Base-by-base conservation (phyloP, 2,888 invertebrate genomes). In the Tachina fera region DNA sequence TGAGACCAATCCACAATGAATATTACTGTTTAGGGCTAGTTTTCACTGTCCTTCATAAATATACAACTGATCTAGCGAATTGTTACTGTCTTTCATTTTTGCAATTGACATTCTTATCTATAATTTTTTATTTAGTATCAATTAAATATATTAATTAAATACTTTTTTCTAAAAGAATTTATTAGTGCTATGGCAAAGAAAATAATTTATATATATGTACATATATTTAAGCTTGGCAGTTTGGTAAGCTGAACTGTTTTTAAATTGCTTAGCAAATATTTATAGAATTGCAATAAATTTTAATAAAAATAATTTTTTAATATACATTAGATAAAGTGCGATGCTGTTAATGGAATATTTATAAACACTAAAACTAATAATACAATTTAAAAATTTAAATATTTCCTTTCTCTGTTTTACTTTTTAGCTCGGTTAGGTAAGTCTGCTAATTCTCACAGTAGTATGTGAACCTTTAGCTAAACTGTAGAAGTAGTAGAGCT, bases 361-460 rank as follows among this genome's bases (percentile, higher is more conserved):
- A 10, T 60, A 22, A 51, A 39, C 58, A 45, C 6, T 56, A n/a
- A 10, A 56, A 63, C 10, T 61, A 47, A 49, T 60, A 41, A 31
- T 13, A 16, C 9, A 60, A 39, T 45, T 43, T 68, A 16, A 5
- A 16, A 63, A 45, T 47, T 14, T 47, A 53, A 45, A 45, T 19
- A 16, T 68, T 65, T 75, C n/a, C 68, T n/a, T 47, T 81, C 53
- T 81, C 10, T 74, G 14, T 56, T 68, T 77, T 53, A 47, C 6
- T 39, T 67, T 82, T 76, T 76, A 78, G 83, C 31, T 16, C 45
- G 65, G 51, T 68, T 78, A 47, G 77, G 83, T 78, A 83, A 83
- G 77, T 81, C 31, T 79, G 13, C 51, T 19, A 6, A 0, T 31
- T 31, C 31, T 31, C 31, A 31, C 6, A 31, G 31, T 31, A 31